These are phyloP conservation scores for Psephotus haematonotus DNA, from an alignment of 2,113 vertebrate species.

Conservation along the genomic window DNA sequence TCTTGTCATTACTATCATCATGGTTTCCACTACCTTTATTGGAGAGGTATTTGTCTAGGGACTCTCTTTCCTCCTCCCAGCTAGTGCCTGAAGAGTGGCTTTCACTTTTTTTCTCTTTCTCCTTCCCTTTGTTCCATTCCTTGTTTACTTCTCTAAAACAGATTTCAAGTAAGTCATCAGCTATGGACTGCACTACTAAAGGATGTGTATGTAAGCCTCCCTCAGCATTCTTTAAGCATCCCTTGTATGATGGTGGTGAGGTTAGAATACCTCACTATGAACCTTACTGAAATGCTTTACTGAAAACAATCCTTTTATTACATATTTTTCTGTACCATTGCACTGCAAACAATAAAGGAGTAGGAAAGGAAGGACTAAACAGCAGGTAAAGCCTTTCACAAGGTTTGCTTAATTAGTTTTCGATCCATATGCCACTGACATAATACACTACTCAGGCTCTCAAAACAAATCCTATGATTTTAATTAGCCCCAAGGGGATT, in stretches of 20 bases:
- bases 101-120: not conserved
- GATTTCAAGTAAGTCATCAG: not conserved
- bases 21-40: not conserved
- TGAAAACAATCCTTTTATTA: not conserved
- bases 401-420: not conserved
- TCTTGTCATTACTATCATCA: not conserved
- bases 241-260: accelerated
- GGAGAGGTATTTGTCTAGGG: not conserved
- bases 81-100: not conserved
- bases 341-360: not conserved
- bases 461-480: not conserved
- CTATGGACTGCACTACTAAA: not conserved
- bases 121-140: not conserved
- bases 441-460: not conserved
- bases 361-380: not conserved
- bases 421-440: not conserved
- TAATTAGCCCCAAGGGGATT: not conserved
- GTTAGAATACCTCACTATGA: not conserved
- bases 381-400: not conserved
- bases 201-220: not conserved
- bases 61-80: not conserved
- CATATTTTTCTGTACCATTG: not conserved
- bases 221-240: not conserved
- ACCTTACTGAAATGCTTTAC: not conserved
- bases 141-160: not conserved